A percentile compares a stretch with the other conserved stretches of the same genome.
Conservation (phyloP, 2,797 vertebrate genomes). For the Cuculus canorus region DNA sequence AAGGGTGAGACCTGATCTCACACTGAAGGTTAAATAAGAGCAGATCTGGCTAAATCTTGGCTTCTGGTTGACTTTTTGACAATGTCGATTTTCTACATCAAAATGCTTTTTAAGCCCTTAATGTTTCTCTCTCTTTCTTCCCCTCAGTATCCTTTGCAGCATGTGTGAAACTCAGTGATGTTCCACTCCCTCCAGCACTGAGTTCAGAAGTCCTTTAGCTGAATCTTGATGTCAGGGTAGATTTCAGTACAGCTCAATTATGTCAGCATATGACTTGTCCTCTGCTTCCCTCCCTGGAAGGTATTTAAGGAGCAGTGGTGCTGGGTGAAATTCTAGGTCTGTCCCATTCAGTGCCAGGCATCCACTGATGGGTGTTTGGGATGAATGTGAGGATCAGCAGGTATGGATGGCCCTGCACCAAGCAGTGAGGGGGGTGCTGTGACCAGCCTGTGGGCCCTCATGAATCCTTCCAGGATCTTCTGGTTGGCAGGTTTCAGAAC, state of each 20-base stretch:
- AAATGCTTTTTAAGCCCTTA: neutral
- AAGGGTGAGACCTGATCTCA: slow-evolving; percentile 22
- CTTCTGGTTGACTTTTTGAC: neutral
- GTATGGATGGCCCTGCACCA: neutral
- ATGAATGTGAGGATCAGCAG: neutral
- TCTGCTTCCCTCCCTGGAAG: neutral
- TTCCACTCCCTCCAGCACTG: neutral
- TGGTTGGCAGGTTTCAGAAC: neutral
- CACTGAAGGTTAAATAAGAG: slow-evolving; percentile 41
- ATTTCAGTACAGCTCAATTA: neutral
- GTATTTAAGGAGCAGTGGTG: neutral
- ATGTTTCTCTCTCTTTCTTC: neutral
- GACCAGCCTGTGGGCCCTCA: neutral
- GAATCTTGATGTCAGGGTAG: neutral
- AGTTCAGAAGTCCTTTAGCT: neutral
- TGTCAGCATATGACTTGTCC: neutral
- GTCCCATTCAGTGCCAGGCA: neutral
- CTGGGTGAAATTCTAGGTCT: neutral
- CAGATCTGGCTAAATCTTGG: neutral
- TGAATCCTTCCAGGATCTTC: neutral
- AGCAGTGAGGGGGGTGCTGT: rapidly evolving
- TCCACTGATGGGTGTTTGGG: neutral
- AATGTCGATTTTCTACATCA: neutral
- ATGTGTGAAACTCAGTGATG: rapidly evolving
- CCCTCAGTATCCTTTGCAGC: neutral